Evolutionary conservation across 2,797 vertebrate genomes (phyloP).

Genomic region (Ctenosaura bakeri): DNA sequence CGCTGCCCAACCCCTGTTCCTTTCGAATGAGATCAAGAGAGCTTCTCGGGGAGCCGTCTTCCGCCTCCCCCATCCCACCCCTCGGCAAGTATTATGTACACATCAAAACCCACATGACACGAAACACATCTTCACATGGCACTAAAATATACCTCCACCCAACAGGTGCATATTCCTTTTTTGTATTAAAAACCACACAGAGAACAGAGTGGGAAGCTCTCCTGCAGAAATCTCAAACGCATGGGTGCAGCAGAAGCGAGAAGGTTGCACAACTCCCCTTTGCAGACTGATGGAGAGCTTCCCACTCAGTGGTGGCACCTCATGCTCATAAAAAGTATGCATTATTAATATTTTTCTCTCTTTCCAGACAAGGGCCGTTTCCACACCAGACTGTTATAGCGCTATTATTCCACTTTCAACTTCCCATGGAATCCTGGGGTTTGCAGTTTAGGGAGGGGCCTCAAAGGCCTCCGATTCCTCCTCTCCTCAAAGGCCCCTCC

Average conservation of each 20-base stretch:
- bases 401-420: neutral
- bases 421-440: too few species aligned
- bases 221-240: neutral
- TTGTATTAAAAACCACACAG: slow-evolving; percentile 89
- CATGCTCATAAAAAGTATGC: slow-evolving; percentile 91
- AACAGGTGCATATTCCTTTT: slow-evolving; percentile 91
- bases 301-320: fast-evolving
- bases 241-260: neutral
- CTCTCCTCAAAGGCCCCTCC: too few species aligned
- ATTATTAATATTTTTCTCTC: slow-evolving; percentile 86
- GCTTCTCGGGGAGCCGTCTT: neutral
- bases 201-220: neutral
- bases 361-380: neutral
- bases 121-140: slow-evolving; percentile 86
- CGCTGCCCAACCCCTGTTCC: neutral
- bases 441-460: too few species aligned
- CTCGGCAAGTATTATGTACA: slow-evolving; percentile 89
- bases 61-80: too few species aligned
- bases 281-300: slow-evolving; percentile 47
- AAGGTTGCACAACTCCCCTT: too few species aligned
- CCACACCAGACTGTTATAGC: too few species aligned
- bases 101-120: slow-evolving; percentile 86
- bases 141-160: slow-evolving; percentile 86
- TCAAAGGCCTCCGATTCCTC: too few species aligned
- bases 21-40: too few species aligned